These are phyloP conservation scores for Bombyx mori DNA, from an alignment of 1,140 invertebrate genomes.

Conservation along the genomic window DNA sequence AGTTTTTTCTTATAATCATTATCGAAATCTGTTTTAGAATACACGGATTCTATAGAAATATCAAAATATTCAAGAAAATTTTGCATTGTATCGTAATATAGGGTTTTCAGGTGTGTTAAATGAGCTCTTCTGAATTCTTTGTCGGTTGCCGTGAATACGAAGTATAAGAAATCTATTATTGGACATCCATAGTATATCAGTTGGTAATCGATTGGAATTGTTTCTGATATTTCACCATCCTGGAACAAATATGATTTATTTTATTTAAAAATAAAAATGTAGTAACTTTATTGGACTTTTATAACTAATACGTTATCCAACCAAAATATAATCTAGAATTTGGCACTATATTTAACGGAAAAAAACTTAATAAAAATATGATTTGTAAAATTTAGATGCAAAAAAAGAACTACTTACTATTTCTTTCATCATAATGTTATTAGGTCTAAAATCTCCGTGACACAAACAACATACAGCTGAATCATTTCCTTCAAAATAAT, in stretches of 20 bases:
- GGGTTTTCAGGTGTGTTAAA: constrained; percentile 25
- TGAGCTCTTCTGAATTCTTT: constrained; percentile 32
- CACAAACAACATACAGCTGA: constrained; percentile 16
- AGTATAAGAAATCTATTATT: constrained; percentile 44
- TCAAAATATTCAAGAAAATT: constrained; percentile 32
- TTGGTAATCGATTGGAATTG: constrained; percentile 45
- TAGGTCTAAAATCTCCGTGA: constrained; percentile 31
- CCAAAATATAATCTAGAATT: no score
- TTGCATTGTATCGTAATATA: constrained; percentile 32
- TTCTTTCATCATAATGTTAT: constrained; percentile 29
- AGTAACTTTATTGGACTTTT: background rate
- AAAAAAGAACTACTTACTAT: constrained; percentile 18
- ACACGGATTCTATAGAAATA: constrained; percentile 29
- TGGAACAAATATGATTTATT: constrained; percentile 14
- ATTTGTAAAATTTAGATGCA: background rate
- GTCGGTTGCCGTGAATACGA: constrained; percentile 38
- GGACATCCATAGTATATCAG: constrained; percentile 43
- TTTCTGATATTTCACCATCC: constrained; percentile 29
- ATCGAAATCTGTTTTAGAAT: constrained; percentile 30
- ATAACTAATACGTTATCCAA: no score
- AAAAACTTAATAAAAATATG: no score
- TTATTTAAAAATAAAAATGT: background rate
- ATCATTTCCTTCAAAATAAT: constrained; percentile 21
- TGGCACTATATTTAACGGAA: no score
- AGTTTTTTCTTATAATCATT: constrained; percentile 26